These are phyloP conservation scores for Apteryx mantelli DNA, from an alignment of 2,113 vertebrate genomes.

Conservation along the genomic window DNA sequence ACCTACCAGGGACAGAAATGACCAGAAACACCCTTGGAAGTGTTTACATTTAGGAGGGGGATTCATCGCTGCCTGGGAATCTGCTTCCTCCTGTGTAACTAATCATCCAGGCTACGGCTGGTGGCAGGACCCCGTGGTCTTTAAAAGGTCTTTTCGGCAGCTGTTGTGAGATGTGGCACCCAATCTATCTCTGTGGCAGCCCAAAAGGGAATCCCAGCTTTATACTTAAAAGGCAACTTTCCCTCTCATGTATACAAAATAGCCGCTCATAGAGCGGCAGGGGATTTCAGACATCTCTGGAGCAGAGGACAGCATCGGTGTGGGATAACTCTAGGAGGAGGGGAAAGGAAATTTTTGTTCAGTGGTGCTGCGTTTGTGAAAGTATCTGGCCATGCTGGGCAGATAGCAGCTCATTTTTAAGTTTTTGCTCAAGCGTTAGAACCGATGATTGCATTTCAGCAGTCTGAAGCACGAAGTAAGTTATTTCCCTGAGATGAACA, in stretches of 20 bases:
- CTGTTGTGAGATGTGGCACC: background rate
- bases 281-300: background rate
- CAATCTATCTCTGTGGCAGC: background rate
- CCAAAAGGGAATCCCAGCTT: background rate
- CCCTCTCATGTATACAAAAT: fast-evolving
- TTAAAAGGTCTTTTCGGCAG: background rate
- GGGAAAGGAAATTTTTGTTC: background rate
- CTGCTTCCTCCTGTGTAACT: background rate
- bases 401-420: background rate
- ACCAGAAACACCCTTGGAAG: background rate
- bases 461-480: background rate
- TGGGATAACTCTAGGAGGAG: background rate
- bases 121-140: background rate
- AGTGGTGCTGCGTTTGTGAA: background rate
- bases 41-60: fast-evolving
- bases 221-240: background rate
- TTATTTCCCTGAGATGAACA: background rate
- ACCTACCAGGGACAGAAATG: background rate
- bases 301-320: background rate
- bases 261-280: background rate
- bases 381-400: background rate
- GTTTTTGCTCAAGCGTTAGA: background rate
- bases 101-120: background rate
- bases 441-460: fast-evolving
- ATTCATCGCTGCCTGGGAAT: background rate